Base-by-base conservation (phyloP, 2,113 vertebrate genomes). In the Scomber scombrus region DNA sequence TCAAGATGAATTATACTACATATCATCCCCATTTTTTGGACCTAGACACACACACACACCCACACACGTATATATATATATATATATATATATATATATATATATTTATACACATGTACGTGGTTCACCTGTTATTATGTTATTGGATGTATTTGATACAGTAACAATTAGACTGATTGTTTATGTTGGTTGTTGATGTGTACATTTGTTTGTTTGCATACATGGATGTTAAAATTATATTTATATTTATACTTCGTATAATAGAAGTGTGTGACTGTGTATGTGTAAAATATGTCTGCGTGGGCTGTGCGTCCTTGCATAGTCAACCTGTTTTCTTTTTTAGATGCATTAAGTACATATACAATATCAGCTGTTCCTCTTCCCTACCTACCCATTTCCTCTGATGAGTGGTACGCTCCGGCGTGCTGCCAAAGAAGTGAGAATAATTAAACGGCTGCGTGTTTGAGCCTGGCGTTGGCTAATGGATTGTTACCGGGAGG, bases 401-500 rank as follows among this genome's bases (percentile, higher is more conserved):
- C 76, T 92, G 92, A 93, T 92, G 89, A 92, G 90, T 90, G 89
- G 83, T 93, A 89, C 83, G 63, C 75, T 75, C 88, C 85, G 55
- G 89, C 87, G 63, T 85, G 82, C 88, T 82, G 92, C 85, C 87
- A 91, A 85, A 82, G 82, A 92, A 90, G 75, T 77, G 80, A 85
- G 80, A 88, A 86, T 95, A 94, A 95, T 95, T 95, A 94, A 95
- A 93, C 84, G 86, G 72, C 88, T 89, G 92, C 83, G 62, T 94
- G 92, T 94, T 93, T 93, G 89, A 93, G 80, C 85, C 84, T 82
- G 80, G 88, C 82, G 81, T 90, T 84, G 80, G 87, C 88, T 94
- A 94, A 94, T 95, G 91, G 92, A 91, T 91, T 91, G 88, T 93
- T 86, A 91, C 88, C 80, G 76, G 81, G 84, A 84, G 88, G 89